Percentiles rank a stretch among this genome's conserved stretches.
These are phyloP conservation scores for Zenarchopterus dispar DNA, from an alignment of 2,797 vertebrate genomes.

Conservation along the genomic window DNA sequence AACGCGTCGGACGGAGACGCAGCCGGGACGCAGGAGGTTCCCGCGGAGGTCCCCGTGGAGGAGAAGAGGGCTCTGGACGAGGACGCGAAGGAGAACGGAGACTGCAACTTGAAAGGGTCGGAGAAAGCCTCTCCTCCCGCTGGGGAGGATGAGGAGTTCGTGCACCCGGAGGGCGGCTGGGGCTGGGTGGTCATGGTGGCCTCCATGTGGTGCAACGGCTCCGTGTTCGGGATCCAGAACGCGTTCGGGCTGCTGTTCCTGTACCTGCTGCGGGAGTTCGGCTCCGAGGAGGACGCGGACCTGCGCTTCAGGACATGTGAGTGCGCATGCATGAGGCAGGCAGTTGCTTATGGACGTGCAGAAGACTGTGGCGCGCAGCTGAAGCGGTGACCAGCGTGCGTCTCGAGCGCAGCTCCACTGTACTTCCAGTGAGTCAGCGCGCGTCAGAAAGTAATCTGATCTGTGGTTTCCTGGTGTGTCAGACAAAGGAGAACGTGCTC, in stretches of 20 bases:
- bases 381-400: conserved; percentile 9
- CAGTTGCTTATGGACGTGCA: too few species aligned
- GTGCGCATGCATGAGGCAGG: neutral
- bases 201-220: conserved; percentile 97
- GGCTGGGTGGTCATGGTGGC: conserved; percentile 97
- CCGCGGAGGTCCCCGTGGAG: neutral
- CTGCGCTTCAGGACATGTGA: conserved; percentile 90
- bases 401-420: too few species aligned
- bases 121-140: neutral
- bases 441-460: too few species aligned
- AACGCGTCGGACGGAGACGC: conserved; percentile 20
- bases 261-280: conserved; percentile 86
- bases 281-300: conserved; percentile 78
- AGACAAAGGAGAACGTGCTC: too few species aligned
- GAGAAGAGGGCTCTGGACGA: neutral
- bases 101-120: conserved; percentile 20
- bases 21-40: neutral
- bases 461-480: too few species aligned
- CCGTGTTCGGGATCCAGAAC: conserved; percentile 98
- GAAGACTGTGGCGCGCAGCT: neutral
- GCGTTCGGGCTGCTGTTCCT: conserved; percentile 91
- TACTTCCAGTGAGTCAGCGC: too few species aligned
- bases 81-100: conserved; percentile 50
- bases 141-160: conserved; percentile 55
- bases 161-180: conserved; percentile 94